Evolutionary conservation across 2,113 vertebrate genomes (phyloP).

Genomic region (Halcyon senegalensis): DNA sequence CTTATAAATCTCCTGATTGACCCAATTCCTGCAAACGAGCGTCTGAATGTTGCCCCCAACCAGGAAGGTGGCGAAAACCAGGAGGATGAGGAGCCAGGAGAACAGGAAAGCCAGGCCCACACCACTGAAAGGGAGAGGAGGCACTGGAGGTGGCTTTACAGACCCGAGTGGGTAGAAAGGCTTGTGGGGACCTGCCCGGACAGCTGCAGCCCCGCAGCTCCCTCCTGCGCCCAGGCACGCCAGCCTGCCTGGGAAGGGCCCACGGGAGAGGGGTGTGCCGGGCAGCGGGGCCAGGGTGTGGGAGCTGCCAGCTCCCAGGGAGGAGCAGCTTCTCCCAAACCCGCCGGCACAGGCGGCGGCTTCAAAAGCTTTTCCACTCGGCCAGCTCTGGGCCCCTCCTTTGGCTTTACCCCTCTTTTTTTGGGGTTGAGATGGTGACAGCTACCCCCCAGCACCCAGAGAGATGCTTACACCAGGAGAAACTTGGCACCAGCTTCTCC

Average conservation of each 20-base stretch:
- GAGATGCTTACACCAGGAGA: conserved; percentile 77
- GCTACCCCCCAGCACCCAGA: background rate
- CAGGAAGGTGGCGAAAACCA: conserved; percentile 79
- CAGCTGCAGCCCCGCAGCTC: conserved; percentile 1
- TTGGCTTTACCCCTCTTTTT: background rate
- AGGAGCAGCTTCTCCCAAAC: conserved; percentile 11
- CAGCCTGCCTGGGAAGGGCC: background rate
- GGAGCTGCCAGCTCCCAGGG: background rate
- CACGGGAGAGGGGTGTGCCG: background rate
- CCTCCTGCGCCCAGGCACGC: background rate
- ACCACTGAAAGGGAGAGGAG: conserved; percentile 58
- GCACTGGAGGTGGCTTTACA: rapidly evolving
- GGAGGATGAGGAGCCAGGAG: conserved; percentile 79
- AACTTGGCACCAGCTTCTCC: conserved; percentile 72
- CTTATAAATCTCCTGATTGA: conserved; percentile 77
- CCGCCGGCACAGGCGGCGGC: background rate
- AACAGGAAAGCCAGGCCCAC: conserved; percentile 78
- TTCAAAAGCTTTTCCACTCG: background rate
- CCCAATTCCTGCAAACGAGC: conserved; percentile 78
- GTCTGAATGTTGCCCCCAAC: conserved; percentile 82
- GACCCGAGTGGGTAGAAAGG: background rate
- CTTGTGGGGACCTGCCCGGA: background rate
- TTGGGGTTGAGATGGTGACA: background rate
- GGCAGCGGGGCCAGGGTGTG: background rate
- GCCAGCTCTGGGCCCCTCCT: background rate